Evolutionary conservation across 1,140 invertebrate species (phyloP), one percentile per base, ranked within the genome.

Genomic region (Drosophila ohnishii): DNA sequence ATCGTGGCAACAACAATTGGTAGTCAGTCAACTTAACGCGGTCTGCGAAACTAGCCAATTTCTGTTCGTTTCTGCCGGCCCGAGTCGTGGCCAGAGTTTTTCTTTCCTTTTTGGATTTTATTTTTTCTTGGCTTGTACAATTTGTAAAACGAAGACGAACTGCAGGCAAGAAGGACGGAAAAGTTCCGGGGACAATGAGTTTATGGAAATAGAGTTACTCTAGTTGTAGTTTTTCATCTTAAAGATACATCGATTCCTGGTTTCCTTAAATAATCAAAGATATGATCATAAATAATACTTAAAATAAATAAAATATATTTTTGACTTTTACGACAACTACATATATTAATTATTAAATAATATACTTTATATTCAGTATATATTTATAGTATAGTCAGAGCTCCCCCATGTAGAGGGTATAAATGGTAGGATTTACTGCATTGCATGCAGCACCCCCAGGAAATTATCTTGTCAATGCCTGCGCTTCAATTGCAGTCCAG

Each of bases 401-500:
- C 9, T n/a, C 19, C 65, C 25, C 42, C 4, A 7, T 10, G 13
- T n/a, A 16, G 8, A 82, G 83, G 19, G 78, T 71, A 85, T 78
- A 16, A 51, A 59, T 42, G 30, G 32, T 56, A 75, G 83, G 75
- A 85, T 78, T 85, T 82, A 69, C 78, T 66, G 75, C 56, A 80
- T 75, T 55, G 82, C 69, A 78, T 75, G 82, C 83, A 75, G 79
- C 82, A 76, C 73, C 79, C 80, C 82, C 73, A 75, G 79, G 65
- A 75, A 86, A 86, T 86, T 86, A 86, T 86, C 83, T 86, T 86
- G 82, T 86, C 82, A 86, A 86, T 87, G 83, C 78, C 75, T 85
- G 78, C 64, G 81, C 81, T 85, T 85, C 81, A 85, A 85, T 85
- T 80, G 81, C 60, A 62, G 78, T 80, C 69, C 73, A 62, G 76